Base-by-base conservation (phyloP, 2,113 vertebrate genomes). In the Camelus dromedarius region DNA sequence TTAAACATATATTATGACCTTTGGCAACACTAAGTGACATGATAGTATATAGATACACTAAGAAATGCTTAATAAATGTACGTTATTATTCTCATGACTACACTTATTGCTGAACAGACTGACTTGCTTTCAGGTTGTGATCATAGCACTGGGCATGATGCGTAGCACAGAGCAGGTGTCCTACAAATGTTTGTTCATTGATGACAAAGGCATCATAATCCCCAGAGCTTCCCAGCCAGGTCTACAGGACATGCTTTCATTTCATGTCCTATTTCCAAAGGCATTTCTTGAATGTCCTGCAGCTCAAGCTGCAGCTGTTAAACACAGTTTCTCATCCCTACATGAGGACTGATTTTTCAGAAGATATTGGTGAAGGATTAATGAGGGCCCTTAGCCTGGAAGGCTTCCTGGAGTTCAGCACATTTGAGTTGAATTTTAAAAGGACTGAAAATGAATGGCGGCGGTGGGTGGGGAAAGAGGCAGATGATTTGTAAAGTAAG, bases 361-460 rank as follows among this genome's bases (percentile, higher is more conserved):
- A 93, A 96, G 50, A 89, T 48, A 11, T 15, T 58, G 30, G 38
- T 48, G 70, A 95, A 81, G 18, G 48, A 70, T 87, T 80, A 95
- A 30, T 83, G 77, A 69, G 32, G 85, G 15, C 60, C 48, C 64
- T 67, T 87, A 85, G 16, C 18, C 38, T 95, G 18, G 32, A 91
- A 66, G 4, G 16, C 15, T 75, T 91, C 18, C 38, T 91, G 56
- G 13, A 67, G n/a, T 91, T 89, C 20, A 35, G 32, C 42, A 58
- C 1, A 38, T 67, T 70, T 62, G 69, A 58, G n/a, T 62, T 95
- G 84, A 90, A 64, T 72, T 96, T 96, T 70, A 70, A 91, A 89
- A 97, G 54, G n/a, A 60, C 8, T 64, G 8, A 91, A 95, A 84
- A 50, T 77, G 76, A 82, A 81, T 62, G 84, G 52, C 85, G 14